Conservation (phyloP, 2,113 vertebrate genomes). For the Regulus satrapa region DNA sequence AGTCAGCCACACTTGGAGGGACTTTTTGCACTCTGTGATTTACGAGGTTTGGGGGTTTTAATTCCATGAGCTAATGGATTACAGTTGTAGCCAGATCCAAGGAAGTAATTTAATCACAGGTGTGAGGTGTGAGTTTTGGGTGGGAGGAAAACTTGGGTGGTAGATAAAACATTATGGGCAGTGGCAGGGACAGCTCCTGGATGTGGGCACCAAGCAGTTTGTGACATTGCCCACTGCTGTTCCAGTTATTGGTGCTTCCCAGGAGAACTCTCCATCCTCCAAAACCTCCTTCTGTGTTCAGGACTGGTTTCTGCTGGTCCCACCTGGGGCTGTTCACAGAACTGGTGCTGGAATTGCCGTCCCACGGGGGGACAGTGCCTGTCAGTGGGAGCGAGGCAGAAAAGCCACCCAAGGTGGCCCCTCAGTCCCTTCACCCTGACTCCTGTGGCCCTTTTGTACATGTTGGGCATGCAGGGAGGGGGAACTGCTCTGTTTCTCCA, state of each 20-base stretch:
- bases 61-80: background rate
- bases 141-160: background rate
- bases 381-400: background rate
- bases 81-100: background rate
- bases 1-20: background rate
- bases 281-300: background rate
- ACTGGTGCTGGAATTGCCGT: background rate
- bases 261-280: background rate
- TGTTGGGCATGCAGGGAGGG: background rate
- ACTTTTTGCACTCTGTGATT: background rate
- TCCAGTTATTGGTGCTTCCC: background rate
- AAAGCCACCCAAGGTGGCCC: background rate
- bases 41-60: rapidly evolving
- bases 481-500: slow-evolving; percentile 15
- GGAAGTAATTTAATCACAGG: background rate
- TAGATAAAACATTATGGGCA: background rate
- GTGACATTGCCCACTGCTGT: background rate
- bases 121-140: background rate
- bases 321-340: background rate
- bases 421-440: background rate
- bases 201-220: background rate
- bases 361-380: background rate
- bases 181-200: background rate
- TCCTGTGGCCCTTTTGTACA: slow-evolving; percentile 51
- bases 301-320: background rate